These are phyloP conservation scores for Leucophenga montana DNA, from an alignment of 2,888 invertebrate genomes.

Conservation along the genomic window DNA sequence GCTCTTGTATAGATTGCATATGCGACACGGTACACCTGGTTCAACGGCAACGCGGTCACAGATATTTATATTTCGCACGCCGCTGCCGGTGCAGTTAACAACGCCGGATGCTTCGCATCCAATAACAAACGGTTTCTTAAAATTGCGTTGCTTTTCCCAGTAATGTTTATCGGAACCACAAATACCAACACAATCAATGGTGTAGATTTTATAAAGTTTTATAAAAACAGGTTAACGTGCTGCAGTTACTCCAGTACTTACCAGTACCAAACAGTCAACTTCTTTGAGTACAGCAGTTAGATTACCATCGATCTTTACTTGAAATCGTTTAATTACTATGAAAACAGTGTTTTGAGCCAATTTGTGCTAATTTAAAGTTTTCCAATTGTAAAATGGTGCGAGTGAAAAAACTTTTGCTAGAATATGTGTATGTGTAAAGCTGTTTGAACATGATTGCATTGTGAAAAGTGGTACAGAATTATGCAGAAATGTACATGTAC, in stretches of 20 bases:
- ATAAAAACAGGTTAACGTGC: not conserved
- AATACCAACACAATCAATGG: slow-evolving; percentile 92
- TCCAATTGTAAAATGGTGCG: too few species aligned
- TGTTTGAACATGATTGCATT: too few species aligned
- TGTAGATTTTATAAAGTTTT: slow-evolving; percentile 79
- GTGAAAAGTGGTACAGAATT: too few species aligned
- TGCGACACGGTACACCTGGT: slow-evolving; percentile 89
- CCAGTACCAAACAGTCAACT: not conserved
- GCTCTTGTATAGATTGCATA: slow-evolving; percentile 84
- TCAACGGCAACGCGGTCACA: slow-evolving; percentile 94
- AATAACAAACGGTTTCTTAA: slow-evolving; percentile 89
- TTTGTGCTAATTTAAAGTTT: too few species aligned
- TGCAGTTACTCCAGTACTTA: slow-evolving; percentile 9
- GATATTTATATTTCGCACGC: slow-evolving; percentile 78
- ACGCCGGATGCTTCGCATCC: slow-evolving; percentile 92
- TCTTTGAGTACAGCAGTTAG: slow-evolving; percentile 8
- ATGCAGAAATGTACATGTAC: too few species aligned
- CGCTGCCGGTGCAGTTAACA: slow-evolving; percentile 81
- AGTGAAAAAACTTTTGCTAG: too few species aligned
- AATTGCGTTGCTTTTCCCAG: slow-evolving; percentile 79
- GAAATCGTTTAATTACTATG: not conserved
- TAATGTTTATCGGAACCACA: slow-evolving; percentile 96
- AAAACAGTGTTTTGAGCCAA: not conserved
- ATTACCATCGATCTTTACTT: not conserved
- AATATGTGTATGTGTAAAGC: too few species aligned